Conservation (phyloP, 2,113 vertebrate species). For the Clarias magur region DNA sequence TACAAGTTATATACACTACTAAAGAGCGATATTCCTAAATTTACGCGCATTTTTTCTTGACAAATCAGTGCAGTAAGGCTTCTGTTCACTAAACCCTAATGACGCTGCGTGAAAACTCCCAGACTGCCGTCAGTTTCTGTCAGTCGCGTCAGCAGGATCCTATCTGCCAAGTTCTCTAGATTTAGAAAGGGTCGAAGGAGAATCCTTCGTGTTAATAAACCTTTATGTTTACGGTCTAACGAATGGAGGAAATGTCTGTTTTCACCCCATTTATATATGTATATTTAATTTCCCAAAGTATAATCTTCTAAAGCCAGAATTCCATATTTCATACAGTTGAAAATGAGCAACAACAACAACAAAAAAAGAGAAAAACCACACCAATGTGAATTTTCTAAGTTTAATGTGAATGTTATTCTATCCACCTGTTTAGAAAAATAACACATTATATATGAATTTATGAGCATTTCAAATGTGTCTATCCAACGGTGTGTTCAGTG, state of each 20-base stretch:
- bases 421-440: not conserved
- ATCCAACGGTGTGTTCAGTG: not conserved
- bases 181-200: not conserved
- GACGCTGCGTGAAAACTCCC: constrained; percentile 8
- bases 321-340: not conserved
- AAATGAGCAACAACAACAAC: not conserved
- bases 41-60: not conserved
- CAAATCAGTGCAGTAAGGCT: not conserved
- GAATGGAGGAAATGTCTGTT: not conserved
- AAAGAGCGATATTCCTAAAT: too few species aligned
- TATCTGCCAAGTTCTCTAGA: not conserved
- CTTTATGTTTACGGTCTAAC: not conserved
- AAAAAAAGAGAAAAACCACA: not conserved
- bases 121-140: constrained; percentile 6
- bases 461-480: not conserved
- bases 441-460: not conserved
- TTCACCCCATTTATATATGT: not conserved
- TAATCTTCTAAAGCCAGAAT: not conserved
- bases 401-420: not conserved
- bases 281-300: not conserved
- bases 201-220: not conserved
- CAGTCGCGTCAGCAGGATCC: constrained; percentile 4
- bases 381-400: not conserved
- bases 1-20: not conserved
- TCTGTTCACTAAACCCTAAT: not conserved